Percentiles rank a stretch among this genome's conserved stretches.
These are phyloP conservation scores for Bombus confusus DNA, from an alignment of 1,140 invertebrate genomes.

Conservation along the genomic window DNA sequence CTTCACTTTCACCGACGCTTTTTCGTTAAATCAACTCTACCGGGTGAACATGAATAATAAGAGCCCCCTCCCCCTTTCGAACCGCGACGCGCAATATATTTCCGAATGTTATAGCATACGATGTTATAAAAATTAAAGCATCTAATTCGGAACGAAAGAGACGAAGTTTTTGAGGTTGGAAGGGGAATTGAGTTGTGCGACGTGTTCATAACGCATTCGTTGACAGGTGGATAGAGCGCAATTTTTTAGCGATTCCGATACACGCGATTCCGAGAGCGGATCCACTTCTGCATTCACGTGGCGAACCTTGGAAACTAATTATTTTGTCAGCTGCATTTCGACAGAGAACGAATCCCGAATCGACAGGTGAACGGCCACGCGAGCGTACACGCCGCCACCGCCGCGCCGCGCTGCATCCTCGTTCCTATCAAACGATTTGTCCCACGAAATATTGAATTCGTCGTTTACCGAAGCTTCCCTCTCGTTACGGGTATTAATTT, in stretches of 20 bases:
- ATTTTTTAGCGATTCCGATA: slow-evolving; percentile 59
- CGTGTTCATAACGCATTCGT: slow-evolving; percentile 24
- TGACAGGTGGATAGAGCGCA: slow-evolving; percentile 57
- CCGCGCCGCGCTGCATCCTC: slow-evolving; percentile 28
- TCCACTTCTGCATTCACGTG: slow-evolving; percentile 38
- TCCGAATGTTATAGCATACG: background rate
- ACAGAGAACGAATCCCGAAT: slow-evolving; percentile 49
- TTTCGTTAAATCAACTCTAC: background rate
- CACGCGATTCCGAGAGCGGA: slow-evolving; percentile 63
- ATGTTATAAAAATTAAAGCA: slow-evolving; percentile 18
- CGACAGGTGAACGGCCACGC: slow-evolving; percentile 63
- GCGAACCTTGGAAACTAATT: slow-evolving; percentile 67
- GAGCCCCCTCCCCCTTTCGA: background rate
- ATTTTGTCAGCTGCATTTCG: slow-evolving; percentile 70
- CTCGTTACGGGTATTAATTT: slow-evolving; percentile 62
- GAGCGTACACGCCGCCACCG: slow-evolving; percentile 18
- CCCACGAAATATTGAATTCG: slow-evolving; percentile 67
- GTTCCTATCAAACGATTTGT: slow-evolving; percentile 65
- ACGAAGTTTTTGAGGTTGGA: background rate
- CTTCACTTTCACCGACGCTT: background rate
- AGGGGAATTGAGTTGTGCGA: background rate
- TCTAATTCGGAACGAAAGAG: background rate
- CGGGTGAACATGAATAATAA: background rate
- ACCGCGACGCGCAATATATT: background rate
- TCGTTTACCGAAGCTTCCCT: slow-evolving; percentile 51